Conservation (phyloP, 2,113 vertebrate genomes). For the Bombycilla garrulus region DNA sequence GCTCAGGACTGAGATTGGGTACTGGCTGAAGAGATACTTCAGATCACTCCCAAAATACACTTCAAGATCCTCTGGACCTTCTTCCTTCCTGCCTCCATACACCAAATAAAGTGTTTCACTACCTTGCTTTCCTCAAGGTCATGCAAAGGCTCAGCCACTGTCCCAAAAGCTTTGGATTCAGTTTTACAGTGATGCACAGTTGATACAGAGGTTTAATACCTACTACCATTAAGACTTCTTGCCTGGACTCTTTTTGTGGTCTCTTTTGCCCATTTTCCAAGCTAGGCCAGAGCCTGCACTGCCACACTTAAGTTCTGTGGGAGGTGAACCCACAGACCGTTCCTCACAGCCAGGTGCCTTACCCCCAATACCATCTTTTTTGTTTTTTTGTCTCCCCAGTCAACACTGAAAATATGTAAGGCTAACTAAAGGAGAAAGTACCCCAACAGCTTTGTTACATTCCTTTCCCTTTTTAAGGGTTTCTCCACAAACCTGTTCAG, state of each 20-base stretch:
- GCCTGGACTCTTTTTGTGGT: background rate
- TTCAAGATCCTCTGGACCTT: background rate
- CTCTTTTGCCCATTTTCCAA: background rate
- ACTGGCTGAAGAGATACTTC: background rate
- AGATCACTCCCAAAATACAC: background rate
- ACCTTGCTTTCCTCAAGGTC: background rate
- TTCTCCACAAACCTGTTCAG: background rate
- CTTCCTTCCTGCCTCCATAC: background rate
- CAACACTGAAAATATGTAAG: background rate
- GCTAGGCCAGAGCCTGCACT: background rate
- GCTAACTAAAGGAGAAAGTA: background rate
- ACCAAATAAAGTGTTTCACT: background rate
- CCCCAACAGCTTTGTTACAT: fast-evolving
- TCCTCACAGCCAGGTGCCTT: background rate
- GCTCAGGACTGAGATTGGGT: background rate
- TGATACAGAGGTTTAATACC: background rate
- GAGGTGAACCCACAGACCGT: background rate
- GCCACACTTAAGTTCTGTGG: background rate
- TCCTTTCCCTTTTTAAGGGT: background rate
- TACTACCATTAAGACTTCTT: background rate
- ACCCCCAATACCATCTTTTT: background rate
- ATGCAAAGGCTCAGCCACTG: background rate
- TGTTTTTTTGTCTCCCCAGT: background rate
- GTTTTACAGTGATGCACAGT: fast-evolving
- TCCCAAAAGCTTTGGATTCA: background rate